Conservation (phyloP, 30 jellyfish, hydroid and myxozoan species). For the Aurelia sp. region DNA sequence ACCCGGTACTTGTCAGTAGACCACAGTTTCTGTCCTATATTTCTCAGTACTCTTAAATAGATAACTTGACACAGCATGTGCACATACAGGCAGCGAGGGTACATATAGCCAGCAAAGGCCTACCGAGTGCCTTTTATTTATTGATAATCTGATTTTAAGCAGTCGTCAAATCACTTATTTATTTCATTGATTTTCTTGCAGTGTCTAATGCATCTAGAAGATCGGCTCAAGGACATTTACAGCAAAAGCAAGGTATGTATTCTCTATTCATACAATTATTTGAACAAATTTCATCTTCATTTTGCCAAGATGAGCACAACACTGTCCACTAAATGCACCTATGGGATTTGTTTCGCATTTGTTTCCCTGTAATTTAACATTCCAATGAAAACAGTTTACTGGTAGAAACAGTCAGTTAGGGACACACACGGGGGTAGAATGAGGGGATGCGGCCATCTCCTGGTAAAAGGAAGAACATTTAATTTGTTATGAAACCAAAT, state of each 20-base stretch:
- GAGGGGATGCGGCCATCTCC: too few species aligned
- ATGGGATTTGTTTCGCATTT: neutral
- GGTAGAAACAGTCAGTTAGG: too few species aligned
- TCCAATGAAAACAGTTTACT: too few species aligned
- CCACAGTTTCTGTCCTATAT: too few species aligned
- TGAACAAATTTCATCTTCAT: neutral
- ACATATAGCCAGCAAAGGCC: neutral
- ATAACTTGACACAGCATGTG: too few species aligned
- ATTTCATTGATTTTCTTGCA: slow-evolving; percentile 5
- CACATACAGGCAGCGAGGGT: too few species aligned
- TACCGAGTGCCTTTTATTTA: neutral
- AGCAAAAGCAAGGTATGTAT: slow-evolving; percentile 68
- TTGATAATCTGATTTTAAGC: neutral
- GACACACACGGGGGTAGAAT: too few species aligned
- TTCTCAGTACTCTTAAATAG: too few species aligned
- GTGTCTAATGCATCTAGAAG: slow-evolving; percentile 96
- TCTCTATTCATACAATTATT: neutral
- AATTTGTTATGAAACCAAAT: too few species aligned
- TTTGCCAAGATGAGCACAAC: neutral
- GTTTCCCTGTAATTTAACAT: neutral
- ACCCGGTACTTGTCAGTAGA: too few species aligned
- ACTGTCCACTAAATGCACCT: neutral
- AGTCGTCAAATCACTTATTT: neutral
- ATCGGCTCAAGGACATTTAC: slow-evolving; percentile 77
- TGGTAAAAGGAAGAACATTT: too few species aligned